These are phyloP conservation scores for Gracilinanus agilis DNA, from an alignment of 2,113 vertebrate species.

Conservation along the genomic window DNA sequence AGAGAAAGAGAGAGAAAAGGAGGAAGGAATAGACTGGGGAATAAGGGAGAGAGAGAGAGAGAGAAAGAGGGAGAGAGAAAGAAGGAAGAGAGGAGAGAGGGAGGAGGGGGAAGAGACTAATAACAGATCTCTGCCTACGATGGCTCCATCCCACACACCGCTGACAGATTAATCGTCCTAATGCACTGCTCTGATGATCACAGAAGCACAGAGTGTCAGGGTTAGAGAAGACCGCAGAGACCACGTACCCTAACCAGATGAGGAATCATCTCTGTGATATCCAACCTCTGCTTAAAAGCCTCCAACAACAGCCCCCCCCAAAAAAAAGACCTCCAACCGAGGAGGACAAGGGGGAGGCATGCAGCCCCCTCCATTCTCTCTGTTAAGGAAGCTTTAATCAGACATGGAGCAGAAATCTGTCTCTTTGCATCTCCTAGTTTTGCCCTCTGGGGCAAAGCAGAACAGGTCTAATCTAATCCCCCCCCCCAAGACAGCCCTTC, in stretches of 20 bases:
- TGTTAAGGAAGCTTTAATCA: background rate
- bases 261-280: background rate
- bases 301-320: background rate
- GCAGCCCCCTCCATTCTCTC: background rate
- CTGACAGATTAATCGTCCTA: conserved; percentile 4
- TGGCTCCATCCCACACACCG: background rate
- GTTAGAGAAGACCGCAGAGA: background rate
- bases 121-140: background rate
- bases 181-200: background rate
- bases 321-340: no score
- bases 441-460: background rate
- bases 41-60: background rate
- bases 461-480: background rate
- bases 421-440: background rate
- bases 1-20: background rate
- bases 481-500: background rate
- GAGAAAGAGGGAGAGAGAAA: background rate
- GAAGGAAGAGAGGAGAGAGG: background rate
- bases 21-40: no score
- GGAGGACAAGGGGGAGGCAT: no score
- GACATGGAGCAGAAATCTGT: background rate
- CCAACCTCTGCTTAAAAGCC: background rate
- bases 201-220: background rate
- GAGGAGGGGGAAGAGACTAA: background rate
- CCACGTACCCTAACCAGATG: background rate